phyloP scores from a whole-genome alignment of 2,113 vertebrate genomes.

The Neomonachus schauinslandi region DNA sequence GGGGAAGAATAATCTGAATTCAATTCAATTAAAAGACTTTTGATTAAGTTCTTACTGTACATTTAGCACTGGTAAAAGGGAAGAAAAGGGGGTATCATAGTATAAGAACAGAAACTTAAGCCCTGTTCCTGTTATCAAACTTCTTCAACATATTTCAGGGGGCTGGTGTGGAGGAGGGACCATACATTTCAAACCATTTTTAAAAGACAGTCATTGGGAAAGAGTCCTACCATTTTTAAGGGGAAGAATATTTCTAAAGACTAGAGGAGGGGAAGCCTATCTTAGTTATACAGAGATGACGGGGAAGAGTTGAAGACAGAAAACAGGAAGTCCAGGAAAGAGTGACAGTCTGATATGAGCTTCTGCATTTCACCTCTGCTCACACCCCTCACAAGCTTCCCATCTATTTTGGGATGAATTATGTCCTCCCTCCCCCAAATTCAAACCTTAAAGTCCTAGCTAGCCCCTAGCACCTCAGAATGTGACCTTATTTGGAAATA shows the following conservation, averaged over 20 bases:
- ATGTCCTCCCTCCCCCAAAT: background rate
- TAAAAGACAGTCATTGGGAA: background rate
- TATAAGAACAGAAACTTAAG: background rate
- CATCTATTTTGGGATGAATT: background rate
- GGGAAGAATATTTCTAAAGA: background rate
- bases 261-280: background rate
- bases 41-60: background rate
- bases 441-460: background rate
- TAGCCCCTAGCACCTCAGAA: background rate
- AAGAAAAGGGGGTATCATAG: background rate
- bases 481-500: background rate
- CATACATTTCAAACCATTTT: background rate
- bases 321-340: background rate
- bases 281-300: background rate
- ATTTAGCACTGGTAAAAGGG: background rate
- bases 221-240: background rate
- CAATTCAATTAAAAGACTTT: background rate
- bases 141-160: background rate
- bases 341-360: background rate
- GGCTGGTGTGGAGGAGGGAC: background rate
- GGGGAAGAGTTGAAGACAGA: background rate
- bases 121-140: background rate
- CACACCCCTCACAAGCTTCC: background rate
- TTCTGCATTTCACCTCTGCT: background rate
- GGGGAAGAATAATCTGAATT: background rate